These are phyloP conservation scores for Threskiornis aethiopicus DNA, from an alignment of 2,797 vertebrate genomes.

Conservation along the genomic window DNA sequence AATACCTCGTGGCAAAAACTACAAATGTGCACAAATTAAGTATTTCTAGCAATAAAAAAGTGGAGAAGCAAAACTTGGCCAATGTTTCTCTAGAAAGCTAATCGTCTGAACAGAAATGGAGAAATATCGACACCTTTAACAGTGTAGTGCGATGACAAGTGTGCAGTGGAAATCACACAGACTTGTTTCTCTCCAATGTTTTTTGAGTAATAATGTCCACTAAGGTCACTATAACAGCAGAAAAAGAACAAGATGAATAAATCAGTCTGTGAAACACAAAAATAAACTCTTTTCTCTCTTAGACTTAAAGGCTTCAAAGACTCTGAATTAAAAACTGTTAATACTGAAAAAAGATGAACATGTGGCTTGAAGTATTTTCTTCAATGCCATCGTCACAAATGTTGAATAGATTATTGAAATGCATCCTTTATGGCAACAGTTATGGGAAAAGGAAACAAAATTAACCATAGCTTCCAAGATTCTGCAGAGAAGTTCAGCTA, in stretches of 20 bases:
- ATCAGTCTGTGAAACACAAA: slow-evolving; percentile 6
- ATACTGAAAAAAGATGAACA: slow-evolving; percentile 68
- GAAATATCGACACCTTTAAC: not conserved
- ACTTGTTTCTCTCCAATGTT: not conserved
- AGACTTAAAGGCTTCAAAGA: slow-evolving; percentile 53
- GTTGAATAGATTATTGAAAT: slow-evolving; percentile 9
- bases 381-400: slow-evolving; percentile 71
- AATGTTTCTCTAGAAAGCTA: not conserved
- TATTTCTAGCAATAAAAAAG: not conserved
- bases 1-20: not conserved
- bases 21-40: not conserved
- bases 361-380: slow-evolving; percentile 79
- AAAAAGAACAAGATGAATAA: slow-evolving; percentile 19
- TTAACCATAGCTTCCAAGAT: slow-evolving; percentile 52
- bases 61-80: not conserved
- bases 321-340: slow-evolving; percentile 39
- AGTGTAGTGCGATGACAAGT: not conserved
- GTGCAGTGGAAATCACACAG: not conserved
- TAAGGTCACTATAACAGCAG: slow-evolving; percentile 17
- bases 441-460: slow-evolving; percentile 34
- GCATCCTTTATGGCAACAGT: slow-evolving; percentile 22
- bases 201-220: not conserved
- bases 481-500: not conserved
- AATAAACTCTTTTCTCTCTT: slow-evolving; percentile 18
- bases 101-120: not conserved